phyloP scores from a whole-genome alignment of 2,113 vertebrate genomes.

The Podiceps cristatus region DNA sequence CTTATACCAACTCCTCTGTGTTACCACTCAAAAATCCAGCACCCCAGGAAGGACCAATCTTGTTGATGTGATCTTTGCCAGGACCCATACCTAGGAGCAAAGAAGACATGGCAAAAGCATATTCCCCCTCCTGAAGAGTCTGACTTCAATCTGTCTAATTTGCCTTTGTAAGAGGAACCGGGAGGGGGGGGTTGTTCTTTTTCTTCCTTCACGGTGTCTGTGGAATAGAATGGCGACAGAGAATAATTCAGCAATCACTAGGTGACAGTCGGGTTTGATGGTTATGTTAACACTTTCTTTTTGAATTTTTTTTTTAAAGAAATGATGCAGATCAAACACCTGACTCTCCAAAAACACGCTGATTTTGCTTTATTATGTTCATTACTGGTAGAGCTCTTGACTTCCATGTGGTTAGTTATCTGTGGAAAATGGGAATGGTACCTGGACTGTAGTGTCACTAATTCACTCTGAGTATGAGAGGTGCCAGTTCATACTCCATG shows the following conservation, averaged over 20 bases:
- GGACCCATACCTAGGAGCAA: conserved; percentile 51
- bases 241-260: conserved; percentile 1
- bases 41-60: conserved; percentile 40
- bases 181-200: conserved; percentile 14
- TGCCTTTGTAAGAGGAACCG: background rate
- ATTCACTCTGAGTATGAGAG: background rate
- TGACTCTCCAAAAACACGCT: background rate
- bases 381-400: background rate
- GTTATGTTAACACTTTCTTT: background rate
- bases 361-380: background rate
- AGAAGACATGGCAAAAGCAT: conserved; percentile 34
- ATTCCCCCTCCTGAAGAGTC: conserved; percentile 49
- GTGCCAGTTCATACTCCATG: background rate
- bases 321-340: background rate
- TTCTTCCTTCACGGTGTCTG: background rate
- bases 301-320: background rate
- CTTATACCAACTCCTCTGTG: conserved; percentile 45
- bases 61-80: conserved; percentile 64
- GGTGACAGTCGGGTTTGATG: background rate
- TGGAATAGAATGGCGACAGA: background rate
- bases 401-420: background rate
- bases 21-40: conserved; percentile 31
- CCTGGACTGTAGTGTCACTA: background rate
- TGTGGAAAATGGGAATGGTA: background rate
- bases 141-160: conserved; percentile 67